Evolutionary conservation across 2,888 invertebrate genomes (phyloP), one percentile per base, ranked within the genome.

Genomic region (Lepidonotus clava): DNA sequence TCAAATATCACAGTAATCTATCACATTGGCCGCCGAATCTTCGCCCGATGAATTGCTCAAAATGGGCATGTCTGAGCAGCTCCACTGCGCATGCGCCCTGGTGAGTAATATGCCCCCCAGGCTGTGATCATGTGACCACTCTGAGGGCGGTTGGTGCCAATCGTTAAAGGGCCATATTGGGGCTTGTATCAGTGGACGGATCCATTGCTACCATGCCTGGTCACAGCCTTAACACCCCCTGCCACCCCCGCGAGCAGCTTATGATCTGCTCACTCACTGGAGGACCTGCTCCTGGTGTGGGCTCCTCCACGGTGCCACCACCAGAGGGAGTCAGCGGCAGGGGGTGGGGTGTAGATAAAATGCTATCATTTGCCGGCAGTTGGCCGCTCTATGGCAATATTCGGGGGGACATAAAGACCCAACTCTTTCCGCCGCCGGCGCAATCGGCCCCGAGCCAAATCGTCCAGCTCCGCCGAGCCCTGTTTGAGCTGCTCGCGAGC

Each of bases 341-440:
- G n/a, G n/a, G n/a, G n/a, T n/a, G n/a, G n/a, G n/a, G n/a, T n/a
- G n/a, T n/a, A 80, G 80, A 80, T 80, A 80, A 80, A 80, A 80
- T 80, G 80, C 80, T 80, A 80, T 80, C 80, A 80, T 80, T 80
- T 80, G 24, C 28, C 5, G 28, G 80, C 80, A 46, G 80, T 80
- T 80, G 46, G 18, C 46, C 41, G 41, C 80, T 80, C 46, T 51
- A 80, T 80, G 80, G 80, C 41, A 46, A 80, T 80, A 80, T 40
- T 46, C n/a, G 36, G 36, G 14, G 8, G 21, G 21, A 38, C 11
- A 71, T 71, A 71, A 71, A 71, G 71, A 34, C 71, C 71, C 46
- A 56, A 11, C 56, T n/a, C 11, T 5, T 5, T n/a, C n/a, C 56
- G 14, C 56, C 56, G 38, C 14, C 11, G 36, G 38, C 71, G 38